phyloP scores from a whole-genome alignment of 2,797 vertebrate species.

The Pelobates cultripes region DNA sequence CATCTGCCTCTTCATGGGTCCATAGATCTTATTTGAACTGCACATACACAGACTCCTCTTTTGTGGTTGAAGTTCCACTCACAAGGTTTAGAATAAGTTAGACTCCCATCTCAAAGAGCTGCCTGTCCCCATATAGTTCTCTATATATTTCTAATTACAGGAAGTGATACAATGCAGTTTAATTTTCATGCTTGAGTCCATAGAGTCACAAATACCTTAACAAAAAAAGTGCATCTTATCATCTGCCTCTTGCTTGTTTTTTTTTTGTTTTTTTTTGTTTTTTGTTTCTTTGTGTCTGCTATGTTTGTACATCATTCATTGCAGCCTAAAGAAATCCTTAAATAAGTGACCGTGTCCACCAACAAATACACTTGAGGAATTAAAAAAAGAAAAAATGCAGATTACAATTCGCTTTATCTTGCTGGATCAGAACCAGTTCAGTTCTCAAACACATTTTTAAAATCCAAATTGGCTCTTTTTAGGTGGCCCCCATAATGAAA shows the following conservation, averaged over 20 bases:
- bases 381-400: no score
- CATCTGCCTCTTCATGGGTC: slow-evolving; percentile 30
- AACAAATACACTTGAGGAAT: no score
- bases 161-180: slow-evolving; percentile 65
- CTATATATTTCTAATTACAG: slow-evolving; percentile 61
- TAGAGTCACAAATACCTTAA: slow-evolving; percentile 71
- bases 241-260: neutral
- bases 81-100: slow-evolving; percentile 88
- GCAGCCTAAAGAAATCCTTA: no score
- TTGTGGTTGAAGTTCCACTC: slow-evolving; percentile 70
- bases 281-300: no score
- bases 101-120: slow-evolving; percentile 78
- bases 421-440: no score
- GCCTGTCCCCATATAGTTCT: slow-evolving; percentile 67
- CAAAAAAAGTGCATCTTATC: slow-evolving; percentile 74
- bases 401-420: no score
- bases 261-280: no score
- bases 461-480: no score
- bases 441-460: no score
- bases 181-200: slow-evolving; percentile 71
- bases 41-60: neutral
- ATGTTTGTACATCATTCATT: no score
- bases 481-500: no score
- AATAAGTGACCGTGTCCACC: no score
- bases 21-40: neutral